These are phyloP conservation scores for Chanos chanos DNA, from an alignment of 2,797 vertebrate species.

Conservation along the genomic window DNA sequence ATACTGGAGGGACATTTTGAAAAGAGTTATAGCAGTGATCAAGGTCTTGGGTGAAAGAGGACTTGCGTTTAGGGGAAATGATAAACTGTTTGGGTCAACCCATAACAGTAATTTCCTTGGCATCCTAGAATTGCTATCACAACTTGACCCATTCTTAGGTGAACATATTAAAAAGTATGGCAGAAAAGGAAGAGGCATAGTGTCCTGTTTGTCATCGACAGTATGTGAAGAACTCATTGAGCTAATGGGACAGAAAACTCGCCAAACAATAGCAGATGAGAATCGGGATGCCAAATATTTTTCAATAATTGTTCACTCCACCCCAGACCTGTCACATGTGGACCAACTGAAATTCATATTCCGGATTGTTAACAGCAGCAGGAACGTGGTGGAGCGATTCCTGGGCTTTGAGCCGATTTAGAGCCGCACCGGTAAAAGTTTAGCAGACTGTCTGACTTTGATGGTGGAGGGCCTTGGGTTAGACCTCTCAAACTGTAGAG, in stretches of 20 bases:
- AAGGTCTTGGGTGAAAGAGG: conserved; percentile 22
- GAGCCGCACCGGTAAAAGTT: conserved; percentile 28
- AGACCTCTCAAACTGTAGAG: conserved; percentile 21
- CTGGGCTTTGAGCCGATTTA: conserved; percentile 27
- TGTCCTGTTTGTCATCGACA: conserved; percentile 23
- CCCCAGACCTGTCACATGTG: conserved; percentile 17
- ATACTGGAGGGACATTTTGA: conserved; percentile 23
- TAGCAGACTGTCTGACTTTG: conserved; percentile 16
- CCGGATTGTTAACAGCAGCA: background rate
- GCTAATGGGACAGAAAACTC: conserved; percentile 18
- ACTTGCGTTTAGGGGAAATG: conserved; percentile 17
- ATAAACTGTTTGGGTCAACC: background rate
- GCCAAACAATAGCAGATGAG: conserved; percentile 10
- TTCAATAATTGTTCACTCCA: conserved; percentile 23
- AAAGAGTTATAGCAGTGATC: background rate
- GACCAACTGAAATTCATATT: conserved; percentile 4
- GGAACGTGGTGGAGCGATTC: conserved; percentile 19
- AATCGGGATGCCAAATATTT: conserved; percentile 25
- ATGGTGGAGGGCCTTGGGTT: conserved; percentile 20
- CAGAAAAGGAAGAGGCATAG: conserved; percentile 5
- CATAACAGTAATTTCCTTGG: conserved; percentile 10
- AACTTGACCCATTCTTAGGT: too few relatives aligned
- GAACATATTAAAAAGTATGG: conserved; percentile 15
- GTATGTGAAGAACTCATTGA: conserved; percentile 26
- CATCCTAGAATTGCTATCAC: background rate